These are phyloP conservation scores for Lissonota sp. DNA, from an alignment of 2,888 invertebrate species.

Conservation along the genomic window DNA sequence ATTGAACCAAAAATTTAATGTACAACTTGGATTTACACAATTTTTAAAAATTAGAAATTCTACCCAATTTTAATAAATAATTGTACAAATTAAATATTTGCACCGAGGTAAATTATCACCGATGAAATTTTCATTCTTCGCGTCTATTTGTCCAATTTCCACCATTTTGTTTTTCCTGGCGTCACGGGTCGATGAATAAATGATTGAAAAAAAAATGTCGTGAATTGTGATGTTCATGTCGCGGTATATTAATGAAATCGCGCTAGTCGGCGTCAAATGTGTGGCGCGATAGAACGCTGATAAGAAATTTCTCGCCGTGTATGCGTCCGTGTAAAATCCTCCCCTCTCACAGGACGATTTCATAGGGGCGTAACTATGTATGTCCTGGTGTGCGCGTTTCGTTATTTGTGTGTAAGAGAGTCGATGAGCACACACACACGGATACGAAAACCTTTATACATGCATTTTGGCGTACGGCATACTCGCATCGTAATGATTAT, in stretches of 20 bases:
- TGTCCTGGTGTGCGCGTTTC: constrained; percentile 21
- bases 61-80: no score
- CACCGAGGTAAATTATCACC: no score
- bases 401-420: constrained; percentile 5
- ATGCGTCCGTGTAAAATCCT: neutral
- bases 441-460: neutral
- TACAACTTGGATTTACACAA: no score
- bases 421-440: constrained; percentile 1
- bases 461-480: constrained; percentile 56
- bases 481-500: constrained; percentile 78
- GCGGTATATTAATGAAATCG: constrained; percentile 35
- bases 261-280: constrained; percentile 51
- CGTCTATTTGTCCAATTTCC: no score
- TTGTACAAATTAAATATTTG: no score
- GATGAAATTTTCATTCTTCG: no score
- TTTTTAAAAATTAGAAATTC: no score
- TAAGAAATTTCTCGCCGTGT: constrained; percentile 36
- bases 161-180: no score
- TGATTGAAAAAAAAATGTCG: neutral
- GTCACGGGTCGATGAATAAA: no score
- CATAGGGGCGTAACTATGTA: constrained; percentile 71
- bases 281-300: constrained; percentile 53
- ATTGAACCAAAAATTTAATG: no score
- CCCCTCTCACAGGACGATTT: constrained; percentile 63
- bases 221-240: neutral